phyloP scores from a whole-genome alignment of 2,113 vertebrate species.

The Menura novaehollandiae region DNA sequence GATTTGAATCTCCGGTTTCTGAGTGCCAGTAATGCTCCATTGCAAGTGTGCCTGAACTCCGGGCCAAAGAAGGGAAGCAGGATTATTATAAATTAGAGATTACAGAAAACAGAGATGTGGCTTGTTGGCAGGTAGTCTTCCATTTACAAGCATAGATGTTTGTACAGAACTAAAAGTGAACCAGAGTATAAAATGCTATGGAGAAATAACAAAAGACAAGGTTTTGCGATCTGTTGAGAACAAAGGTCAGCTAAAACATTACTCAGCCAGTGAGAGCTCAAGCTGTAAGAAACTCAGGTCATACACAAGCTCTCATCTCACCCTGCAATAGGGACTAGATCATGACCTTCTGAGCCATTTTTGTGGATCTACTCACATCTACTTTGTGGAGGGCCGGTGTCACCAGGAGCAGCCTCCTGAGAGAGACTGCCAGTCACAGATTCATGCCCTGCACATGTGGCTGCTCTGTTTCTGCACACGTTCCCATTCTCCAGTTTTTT shows the following conservation, averaged over 20 bases:
- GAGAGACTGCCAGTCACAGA: not conserved
- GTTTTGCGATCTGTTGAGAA: not conserved
- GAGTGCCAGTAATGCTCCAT: not conserved
- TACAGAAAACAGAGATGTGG: not conserved
- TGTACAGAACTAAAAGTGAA: not conserved
- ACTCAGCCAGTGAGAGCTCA: not conserved
- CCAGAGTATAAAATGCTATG: not conserved
- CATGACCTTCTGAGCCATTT: not conserved
- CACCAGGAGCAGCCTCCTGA: not conserved
- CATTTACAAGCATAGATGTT: not conserved
- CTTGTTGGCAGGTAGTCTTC: not conserved
- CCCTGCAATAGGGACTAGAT: fast-evolving
- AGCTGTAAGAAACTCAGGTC: not conserved
- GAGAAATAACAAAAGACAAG: not conserved
- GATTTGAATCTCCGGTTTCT: not conserved
- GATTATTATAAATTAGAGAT: not conserved
- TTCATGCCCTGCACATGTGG: fast-evolving
- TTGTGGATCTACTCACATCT: not conserved
- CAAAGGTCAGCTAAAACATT: not conserved
- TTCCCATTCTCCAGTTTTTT: not conserved
- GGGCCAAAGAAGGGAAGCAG: not conserved
- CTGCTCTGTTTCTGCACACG: not conserved
- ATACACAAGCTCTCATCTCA: not conserved
- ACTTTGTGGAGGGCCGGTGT: not conserved
- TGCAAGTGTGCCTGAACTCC: not conserved